Evolutionary conservation across 53 echinoderm and acorn worm genomes (phyloP).

Genomic region (Paracentrotus lividus): DNA sequence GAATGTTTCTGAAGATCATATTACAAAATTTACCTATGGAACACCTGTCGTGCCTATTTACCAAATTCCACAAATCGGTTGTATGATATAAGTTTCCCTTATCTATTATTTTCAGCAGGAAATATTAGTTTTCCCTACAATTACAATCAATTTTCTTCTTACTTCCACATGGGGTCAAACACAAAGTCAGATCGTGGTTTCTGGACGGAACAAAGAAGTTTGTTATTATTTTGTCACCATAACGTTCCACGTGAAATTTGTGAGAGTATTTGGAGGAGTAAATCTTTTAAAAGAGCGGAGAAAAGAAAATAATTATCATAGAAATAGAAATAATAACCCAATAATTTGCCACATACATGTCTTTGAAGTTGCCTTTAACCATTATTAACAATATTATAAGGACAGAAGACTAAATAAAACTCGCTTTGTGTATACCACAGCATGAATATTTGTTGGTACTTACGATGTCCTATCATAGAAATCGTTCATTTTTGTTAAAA

Average conservation of each 20-base stretch:
- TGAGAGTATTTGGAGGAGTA: too few species aligned
- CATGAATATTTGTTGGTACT: background rate
- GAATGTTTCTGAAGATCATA: too few species aligned
- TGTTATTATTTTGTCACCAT: too few species aligned
- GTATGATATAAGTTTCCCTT: background rate
- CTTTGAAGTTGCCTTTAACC: too few species aligned
- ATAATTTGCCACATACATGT: too few species aligned
- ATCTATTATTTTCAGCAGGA: slow-evolving; percentile 28
- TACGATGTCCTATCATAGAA: background rate
- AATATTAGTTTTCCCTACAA: slow-evolving; percentile 4
- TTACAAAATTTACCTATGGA: background rate
- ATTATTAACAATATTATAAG: too few species aligned
- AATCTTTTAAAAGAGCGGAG: too few species aligned
- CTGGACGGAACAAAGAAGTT: background rate
- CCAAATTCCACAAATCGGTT: background rate
- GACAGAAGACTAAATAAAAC: too few species aligned
- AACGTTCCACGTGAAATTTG: too few species aligned
- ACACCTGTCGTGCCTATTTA: background rate
- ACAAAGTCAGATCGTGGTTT: background rate
- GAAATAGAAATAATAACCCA: too few species aligned
- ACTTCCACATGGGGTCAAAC: background rate
- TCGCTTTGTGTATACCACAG: too few species aligned
- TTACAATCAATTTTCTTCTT: background rate
- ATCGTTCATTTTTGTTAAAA: background rate
- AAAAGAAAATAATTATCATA: too few species aligned